These are phyloP conservation scores for Leptosomus discolor DNA, from an alignment of 2,113 vertebrate species.

Conservation along the genomic window DNA sequence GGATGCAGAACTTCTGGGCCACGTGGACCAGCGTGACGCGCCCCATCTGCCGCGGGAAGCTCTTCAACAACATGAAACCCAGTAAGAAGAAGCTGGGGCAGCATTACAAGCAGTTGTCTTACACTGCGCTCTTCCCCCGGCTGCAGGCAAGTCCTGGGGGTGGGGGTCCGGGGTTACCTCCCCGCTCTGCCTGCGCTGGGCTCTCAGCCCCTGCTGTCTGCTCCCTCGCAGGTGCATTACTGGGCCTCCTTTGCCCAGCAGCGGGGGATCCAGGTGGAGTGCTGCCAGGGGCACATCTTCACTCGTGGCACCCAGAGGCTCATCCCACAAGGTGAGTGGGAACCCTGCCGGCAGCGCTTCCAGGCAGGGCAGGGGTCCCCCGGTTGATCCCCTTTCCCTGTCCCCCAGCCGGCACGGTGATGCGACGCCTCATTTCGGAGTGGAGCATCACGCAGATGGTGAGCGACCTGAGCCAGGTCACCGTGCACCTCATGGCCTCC, in stretches of 20 bases:
- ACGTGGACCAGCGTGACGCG: slow-evolving; percentile 93
- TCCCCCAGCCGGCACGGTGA: slow-evolving; percentile 89
- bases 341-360: background rate
- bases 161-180: fast-evolving
- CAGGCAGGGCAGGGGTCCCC: background rate
- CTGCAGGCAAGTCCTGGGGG: slow-evolving; percentile 80
- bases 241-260: slow-evolving; percentile 99
- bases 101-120: slow-evolving; percentile 96
- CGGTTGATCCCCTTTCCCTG: background rate
- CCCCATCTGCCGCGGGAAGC: slow-evolving; percentile 94
- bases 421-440: slow-evolving; percentile 95
- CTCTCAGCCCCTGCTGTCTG: background rate
- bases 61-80: slow-evolving; percentile 91
- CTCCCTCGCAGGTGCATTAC: slow-evolving; percentile 85
- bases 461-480: slow-evolving; percentile 91
- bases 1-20: slow-evolving; percentile 99
- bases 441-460: slow-evolving; percentile 99
- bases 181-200: background rate
- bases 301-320: slow-evolving; percentile 92
- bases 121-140: slow-evolving; percentile 88
- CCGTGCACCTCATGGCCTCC: slow-evolving; percentile 95
- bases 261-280: slow-evolving; percentile 92
- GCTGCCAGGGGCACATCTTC: slow-evolving; percentile 92
- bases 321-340: slow-evolving; percentile 88
- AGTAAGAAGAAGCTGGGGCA: slow-evolving; percentile 94